Evolutionary conservation across 2,113 vertebrate genomes (phyloP).

Genomic region (Anthoscopus minutus): DNA sequence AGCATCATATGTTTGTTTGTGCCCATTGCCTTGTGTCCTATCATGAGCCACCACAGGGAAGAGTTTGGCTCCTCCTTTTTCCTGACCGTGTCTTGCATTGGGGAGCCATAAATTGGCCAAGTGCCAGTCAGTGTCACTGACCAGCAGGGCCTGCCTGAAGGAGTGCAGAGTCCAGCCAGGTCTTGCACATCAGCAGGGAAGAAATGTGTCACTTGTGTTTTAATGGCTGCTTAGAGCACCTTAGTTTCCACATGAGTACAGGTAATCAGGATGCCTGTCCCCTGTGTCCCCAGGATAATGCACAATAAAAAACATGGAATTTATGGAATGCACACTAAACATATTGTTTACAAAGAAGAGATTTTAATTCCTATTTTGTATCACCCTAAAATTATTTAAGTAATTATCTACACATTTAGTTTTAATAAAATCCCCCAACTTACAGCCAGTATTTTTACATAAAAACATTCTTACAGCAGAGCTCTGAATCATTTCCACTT

Average conservation of each 20-base stretch:
- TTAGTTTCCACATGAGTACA: background rate
- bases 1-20: fast-evolving
- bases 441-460: background rate
- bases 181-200: background rate
- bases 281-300: background rate
- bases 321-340: background rate
- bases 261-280: background rate
- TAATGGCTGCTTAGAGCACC: background rate
- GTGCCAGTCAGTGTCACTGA: background rate
- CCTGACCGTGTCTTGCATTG: background rate
- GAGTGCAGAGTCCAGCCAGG: fast-evolving
- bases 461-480: background rate
- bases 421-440: background rate
- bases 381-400: background rate
- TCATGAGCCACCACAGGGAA: background rate
- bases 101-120: background rate
- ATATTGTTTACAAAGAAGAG: background rate
- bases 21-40: background rate
- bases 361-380: background rate
- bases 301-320: background rate
- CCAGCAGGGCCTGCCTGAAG: background rate
- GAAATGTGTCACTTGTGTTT: background rate
- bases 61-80: background rate
- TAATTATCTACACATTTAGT: background rate
- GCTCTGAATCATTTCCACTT: background rate